Evolutionary conservation across 2,797 vertebrate genomes (phyloP), one percentile per base, ranked within the genome.

Genomic region (Eurystomus glaucurus): DNA sequence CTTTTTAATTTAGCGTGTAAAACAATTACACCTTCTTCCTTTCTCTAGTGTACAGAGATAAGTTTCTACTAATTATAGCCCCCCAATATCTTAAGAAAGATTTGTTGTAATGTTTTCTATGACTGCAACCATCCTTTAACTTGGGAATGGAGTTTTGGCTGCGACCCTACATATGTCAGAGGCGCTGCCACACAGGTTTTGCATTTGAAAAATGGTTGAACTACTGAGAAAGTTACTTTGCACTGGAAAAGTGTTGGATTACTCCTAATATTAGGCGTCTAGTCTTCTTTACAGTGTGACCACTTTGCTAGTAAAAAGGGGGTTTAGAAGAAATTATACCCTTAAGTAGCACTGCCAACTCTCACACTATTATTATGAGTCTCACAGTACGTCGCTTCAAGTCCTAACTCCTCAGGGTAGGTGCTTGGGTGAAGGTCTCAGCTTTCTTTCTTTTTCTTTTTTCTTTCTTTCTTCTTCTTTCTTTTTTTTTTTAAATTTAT

Each of bases 241-340:
- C 69, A 45, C n/a, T 76, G 74, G 54, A 66, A 58, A 68, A 80
- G 50, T 68, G 31, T 57, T 68, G 62, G 35, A 82, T 74, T 82
- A 29, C 50, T 88, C 37, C 45, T 82, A 60, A 64, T 70, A 74
- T 82, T 76, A 86, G n/a, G 22, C 28, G 28, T 58, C 82, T 72
- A 77, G 81, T 76, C 46, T 81, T 79, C 65, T 86, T 96, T 88
- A 93, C 25, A 77, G 31, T 68, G 41, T 93, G 81, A 80, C 39
- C 55, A 89, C 35, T 85, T 91, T 48, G 25, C 41, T 84, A 84
- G 76, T 72, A 81, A 88, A 92, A 90, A 70, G 11, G 21, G n/a
- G 26, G 22, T 62, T 94, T 94, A 70, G 54, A 88, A 75, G 83
- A 94, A 97, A 94, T 96, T 94, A 90, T 26, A 86, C 39, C 50